A percentile compares a stretch with the other conserved stretches of the same genome.
Evolutionary conservation across 2,888 invertebrate species (phyloP).

Genomic region (Prionchulus punctatus): DNA sequence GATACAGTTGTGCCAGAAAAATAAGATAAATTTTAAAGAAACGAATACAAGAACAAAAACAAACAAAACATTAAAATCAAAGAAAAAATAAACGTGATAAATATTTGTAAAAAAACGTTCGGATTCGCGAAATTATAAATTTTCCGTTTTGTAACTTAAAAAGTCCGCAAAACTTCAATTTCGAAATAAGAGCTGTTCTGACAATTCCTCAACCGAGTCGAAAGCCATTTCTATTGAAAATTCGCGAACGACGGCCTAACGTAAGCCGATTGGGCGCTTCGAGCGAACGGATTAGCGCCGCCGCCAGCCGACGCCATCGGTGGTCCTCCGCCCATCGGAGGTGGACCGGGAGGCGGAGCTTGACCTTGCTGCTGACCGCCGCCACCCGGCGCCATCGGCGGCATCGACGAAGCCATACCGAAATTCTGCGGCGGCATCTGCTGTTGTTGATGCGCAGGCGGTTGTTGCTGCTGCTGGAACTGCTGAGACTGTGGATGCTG

Average conservation of each 20-base stretch:
- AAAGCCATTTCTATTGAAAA: too few relatives aligned
- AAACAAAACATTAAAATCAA: too few relatives aligned
- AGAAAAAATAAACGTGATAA: too few relatives aligned
- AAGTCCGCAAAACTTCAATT: too few relatives aligned
- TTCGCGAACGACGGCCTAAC: background rate
- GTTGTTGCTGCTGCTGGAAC: slow-evolving; percentile 13
- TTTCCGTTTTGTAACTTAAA: too few relatives aligned
- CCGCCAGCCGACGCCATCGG: background rate
- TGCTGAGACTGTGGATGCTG: slow-evolving; percentile 12
- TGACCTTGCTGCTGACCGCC: background rate
- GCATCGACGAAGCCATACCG: background rate
- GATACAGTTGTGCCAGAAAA: too few relatives aligned
- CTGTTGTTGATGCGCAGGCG: slow-evolving; percentile 15
- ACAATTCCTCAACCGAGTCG: too few relatives aligned
- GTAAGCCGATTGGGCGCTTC: background rate
- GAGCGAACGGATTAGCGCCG: slow-evolving; percentile 9
- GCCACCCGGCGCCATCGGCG: background rate
- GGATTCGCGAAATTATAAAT: too few relatives aligned
- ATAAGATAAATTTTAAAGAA: too few relatives aligned
- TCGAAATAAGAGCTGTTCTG: too few relatives aligned
- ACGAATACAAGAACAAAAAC: too few relatives aligned
- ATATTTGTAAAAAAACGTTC: too few relatives aligned
- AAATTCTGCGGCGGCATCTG: background rate
- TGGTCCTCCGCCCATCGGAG: slow-evolving; percentile 1
- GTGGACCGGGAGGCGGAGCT: background rate